Conservation (phyloP, 1,140 invertebrate species). For the Coelopa frigida region DNA sequence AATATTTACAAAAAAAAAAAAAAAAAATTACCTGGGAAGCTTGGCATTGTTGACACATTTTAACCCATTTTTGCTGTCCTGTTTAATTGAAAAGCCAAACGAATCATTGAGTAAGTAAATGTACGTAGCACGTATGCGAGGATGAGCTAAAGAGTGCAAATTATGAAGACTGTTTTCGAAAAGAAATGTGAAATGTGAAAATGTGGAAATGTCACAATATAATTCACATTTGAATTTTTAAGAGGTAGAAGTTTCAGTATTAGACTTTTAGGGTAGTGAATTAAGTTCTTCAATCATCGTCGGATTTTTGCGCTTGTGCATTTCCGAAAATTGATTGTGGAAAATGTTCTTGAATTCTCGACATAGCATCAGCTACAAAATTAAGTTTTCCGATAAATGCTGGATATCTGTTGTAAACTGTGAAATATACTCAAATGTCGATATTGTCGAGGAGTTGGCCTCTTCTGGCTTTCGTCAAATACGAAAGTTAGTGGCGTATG, state of each 20-base stretch:
- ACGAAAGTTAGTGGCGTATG: constrained; percentile 43
- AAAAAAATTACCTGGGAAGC: background rate
- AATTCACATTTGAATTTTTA: background rate
- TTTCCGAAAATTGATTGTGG: background rate
- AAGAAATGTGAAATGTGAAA: background rate
- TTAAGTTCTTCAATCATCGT: background rate
- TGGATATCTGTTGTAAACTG: constrained; percentile 39
- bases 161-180: background rate
- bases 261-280: background rate
- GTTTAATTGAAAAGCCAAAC: background rate
- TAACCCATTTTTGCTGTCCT: background rate
- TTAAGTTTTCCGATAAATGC: constrained; percentile 34
- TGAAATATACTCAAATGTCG: constrained; percentile 41
- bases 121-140: background rate
- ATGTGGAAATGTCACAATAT: constrained; percentile 9
- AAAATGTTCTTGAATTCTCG: constrained; percentile 15
- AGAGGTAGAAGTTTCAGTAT: background rate
- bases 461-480: constrained; percentile 14
- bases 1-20: too few species aligned
- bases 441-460: constrained; percentile 14
- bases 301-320: background rate
- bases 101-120: background rate
- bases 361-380: constrained; percentile 32
- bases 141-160: background rate
- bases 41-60: background rate